Evolutionary conservation across 2,888 invertebrate genomes (phyloP), one percentile per base, ranked within the genome.

Genomic region (Trissoscelio sp.): DNA sequence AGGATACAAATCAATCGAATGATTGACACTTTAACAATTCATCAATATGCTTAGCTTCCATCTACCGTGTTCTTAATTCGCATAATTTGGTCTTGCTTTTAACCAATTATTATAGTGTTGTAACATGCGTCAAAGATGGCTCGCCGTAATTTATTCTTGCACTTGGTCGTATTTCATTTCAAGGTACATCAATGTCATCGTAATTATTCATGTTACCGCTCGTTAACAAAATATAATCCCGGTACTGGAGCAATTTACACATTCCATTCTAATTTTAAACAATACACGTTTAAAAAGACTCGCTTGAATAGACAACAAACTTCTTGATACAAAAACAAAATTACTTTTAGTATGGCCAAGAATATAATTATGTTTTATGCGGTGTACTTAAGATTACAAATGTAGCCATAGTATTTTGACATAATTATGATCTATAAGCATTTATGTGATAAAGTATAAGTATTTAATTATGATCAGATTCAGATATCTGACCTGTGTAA

Each of bases 81-180:
- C 44, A 9, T 55, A 64, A 51, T 48, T 39, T 53, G 7, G n/a
- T 67, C 22, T 48, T 39, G 37, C 53, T 73, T 18, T 58, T 12
- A 39, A 51, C 28, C 34, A 51, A 67, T 67, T 60, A 57, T 67
- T 66, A 55, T 5, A 58, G 48, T 58, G 51, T 58, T 57, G 42
- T 31, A 51, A 60, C 42, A 16, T 39, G 51, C 51, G 18, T 34
- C 67, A 51, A 48, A 60, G 31, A 39, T 37, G 42, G 39, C 28
- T 48, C n/a, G 18, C 20, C 11, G 20, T 37, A 69, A 70, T 55
- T 57, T 78, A 78, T 70, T 37, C 70, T 58, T 31, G 31, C 70
- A 16, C 58, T 46, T 53, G 66, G 18, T 67, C 79, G 46, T 73
- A 79, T 57, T 62, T 79, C 73, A 79, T 55, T 57, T 31, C 44